phyloP scores from a whole-genome alignment of 2,113 vertebrate species.

The Austrofundulus limnaeus region DNA sequence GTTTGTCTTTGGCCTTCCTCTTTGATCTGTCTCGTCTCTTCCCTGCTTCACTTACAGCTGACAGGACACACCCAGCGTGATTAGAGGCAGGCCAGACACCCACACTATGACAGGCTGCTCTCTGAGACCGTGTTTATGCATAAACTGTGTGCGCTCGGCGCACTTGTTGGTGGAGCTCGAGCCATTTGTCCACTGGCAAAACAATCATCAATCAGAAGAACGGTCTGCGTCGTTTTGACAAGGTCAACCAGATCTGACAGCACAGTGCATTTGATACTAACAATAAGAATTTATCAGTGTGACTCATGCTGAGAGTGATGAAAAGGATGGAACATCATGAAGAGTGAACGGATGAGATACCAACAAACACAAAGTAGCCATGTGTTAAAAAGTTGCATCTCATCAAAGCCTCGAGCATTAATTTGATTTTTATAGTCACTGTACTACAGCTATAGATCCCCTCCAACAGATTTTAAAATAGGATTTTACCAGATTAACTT shows the following conservation, averaged over 20 bases:
- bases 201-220: neutral
- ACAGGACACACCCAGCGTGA: conserved; percentile 42
- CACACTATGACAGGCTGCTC: conserved; percentile 16
- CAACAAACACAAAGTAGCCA: neutral
- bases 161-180: conserved; percentile 2
- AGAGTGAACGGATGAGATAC: neutral
- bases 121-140: conserved; percentile 2
- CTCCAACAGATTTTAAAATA: conserved; percentile 1
- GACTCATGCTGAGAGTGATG: neutral
- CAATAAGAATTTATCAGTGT: no score
- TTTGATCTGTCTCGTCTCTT: conserved; percentile 45
- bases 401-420: conserved; percentile 22
- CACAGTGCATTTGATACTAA: neutral
- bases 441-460: conserved; percentile 17
- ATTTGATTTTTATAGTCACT: neutral
- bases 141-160: conserved; percentile 4
- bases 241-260: conserved; percentile 24
- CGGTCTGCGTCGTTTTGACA: neutral
- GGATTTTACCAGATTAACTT: conserved; percentile 23
- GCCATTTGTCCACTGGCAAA: neutral
- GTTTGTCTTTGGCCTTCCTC: conserved; percentile 41
- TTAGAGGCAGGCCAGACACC: conserved; percentile 40
- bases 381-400: conserved; percentile 10
- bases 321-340: neutral
- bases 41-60: conserved; percentile 33